Evolutionary conservation across 2,888 invertebrate genomes (phyloP).

Genomic region (Drosophila nr. medialis): DNA sequence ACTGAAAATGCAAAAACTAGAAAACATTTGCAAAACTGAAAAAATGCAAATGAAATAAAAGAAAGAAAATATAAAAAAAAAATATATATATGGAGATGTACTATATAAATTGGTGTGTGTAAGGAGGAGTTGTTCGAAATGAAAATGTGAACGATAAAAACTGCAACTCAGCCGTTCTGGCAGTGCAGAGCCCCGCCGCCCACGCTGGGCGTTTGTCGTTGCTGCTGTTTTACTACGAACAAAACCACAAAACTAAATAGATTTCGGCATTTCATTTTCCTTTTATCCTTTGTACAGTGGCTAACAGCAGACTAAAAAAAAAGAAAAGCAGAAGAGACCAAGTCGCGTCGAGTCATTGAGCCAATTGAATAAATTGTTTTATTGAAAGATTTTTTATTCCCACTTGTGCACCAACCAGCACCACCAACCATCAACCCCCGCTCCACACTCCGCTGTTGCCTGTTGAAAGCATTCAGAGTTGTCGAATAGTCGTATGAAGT

Average conservation of each 20-base stretch:
- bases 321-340: conserved; percentile 39
- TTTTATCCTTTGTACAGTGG: conserved; percentile 33
- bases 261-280: conserved; percentile 41
- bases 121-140: conserved; percentile 21
- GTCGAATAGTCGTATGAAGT: conserved; percentile 29
- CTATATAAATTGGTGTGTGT: conserved; percentile 4
- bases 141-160: conserved; percentile 61
- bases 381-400: conserved; percentile 76
- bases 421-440: neutral
- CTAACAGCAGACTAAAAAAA: conserved; percentile 50
- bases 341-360: conserved; percentile 78
- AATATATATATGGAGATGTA: neutral
- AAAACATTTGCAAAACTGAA: conserved; percentile 60
- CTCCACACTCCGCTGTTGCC: neutral
- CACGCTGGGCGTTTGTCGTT: conserved; percentile 36
- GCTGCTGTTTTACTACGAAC: conserved; percentile 48
- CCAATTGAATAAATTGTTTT: conserved; percentile 82
- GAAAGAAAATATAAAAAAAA: conserved; percentile 27
- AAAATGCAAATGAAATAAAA: conserved; percentile 36
- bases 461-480: conserved; percentile 29
- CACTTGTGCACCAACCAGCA: conserved; percentile 14
- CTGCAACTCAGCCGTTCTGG: conserved; percentile 43
- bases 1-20: conserved; percentile 5
- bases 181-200: neutral
- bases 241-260: conserved; percentile 76